phyloP scores from a whole-genome alignment of 2,113 vertebrate genomes.

The Arvicanthis niloticus region DNA sequence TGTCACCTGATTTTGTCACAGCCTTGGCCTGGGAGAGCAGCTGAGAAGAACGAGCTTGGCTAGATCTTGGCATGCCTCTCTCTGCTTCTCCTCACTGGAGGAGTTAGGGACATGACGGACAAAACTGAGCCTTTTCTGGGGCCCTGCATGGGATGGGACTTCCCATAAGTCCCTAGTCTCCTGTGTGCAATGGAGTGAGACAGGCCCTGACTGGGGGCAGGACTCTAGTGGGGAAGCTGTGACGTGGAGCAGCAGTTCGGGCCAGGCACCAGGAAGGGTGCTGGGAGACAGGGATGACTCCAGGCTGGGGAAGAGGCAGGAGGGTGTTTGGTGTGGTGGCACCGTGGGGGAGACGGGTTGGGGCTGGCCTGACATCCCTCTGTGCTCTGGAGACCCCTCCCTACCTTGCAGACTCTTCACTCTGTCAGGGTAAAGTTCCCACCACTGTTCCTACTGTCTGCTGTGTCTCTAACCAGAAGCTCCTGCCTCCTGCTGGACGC shows the following conservation, averaged over 20 bases:
- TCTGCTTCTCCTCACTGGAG: background rate
- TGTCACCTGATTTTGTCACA: background rate
- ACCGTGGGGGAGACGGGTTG: background rate
- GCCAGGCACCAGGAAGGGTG: background rate
- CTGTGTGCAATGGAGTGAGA: background rate
- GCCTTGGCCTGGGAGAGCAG: too few relatives aligned
- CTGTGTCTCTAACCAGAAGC: background rate
- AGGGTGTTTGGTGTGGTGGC: background rate
- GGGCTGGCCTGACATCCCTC: background rate
- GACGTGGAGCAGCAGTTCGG: background rate
- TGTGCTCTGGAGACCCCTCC: background rate
- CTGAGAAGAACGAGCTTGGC: background rate
- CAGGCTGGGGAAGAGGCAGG: background rate
- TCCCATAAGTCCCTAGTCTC: background rate
- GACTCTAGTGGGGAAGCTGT: too few relatives aligned
- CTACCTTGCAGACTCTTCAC: too few relatives aligned
- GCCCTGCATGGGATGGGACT: background rate
- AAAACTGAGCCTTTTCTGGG: background rate
- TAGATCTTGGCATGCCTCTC: background rate
- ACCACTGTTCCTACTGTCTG: background rate
- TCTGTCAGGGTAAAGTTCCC: background rate
- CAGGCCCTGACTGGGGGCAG: background rate
- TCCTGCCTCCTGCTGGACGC: background rate
- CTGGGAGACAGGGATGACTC: background rate
- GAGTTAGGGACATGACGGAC: background rate